phyloP scores from a whole-genome alignment of 2,888 invertebrate genomes.

The Lysandra bellargus region DNA sequence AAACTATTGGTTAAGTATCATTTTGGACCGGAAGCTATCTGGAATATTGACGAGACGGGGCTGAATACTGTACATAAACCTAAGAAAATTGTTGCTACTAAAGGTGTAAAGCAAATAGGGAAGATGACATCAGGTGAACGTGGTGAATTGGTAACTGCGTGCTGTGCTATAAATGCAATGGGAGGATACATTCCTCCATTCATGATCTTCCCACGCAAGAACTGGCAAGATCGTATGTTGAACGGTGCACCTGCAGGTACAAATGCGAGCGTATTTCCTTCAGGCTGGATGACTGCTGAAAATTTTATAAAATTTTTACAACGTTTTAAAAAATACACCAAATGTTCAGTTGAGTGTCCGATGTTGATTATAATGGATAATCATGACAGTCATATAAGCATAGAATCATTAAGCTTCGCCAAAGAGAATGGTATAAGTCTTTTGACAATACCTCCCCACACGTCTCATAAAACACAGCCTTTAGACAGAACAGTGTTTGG shows the following conservation, averaged over 20 bases:
- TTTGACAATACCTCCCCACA: constrained; percentile 54
- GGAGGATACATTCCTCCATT: constrained; percentile 55
- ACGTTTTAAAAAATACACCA: constrained; percentile 44
- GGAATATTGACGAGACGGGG: constrained; percentile 25
- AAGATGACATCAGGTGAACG: constrained; percentile 25
- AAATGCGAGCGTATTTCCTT: constrained; percentile 40
- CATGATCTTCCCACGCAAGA: constrained; percentile 44
- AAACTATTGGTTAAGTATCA: background rate
- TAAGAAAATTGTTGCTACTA: constrained; percentile 23
- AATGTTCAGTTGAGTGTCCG: too few relatives aligned
- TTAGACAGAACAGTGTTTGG: constrained; percentile 45
- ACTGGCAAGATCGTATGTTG: constrained; percentile 49
- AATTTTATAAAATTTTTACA: constrained; percentile 49
- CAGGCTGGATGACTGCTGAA: constrained; percentile 50
- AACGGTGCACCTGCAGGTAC: constrained; percentile 47
- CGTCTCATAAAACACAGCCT: constrained; percentile 42
- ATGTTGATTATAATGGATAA: constrained; percentile 46
- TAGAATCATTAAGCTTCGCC: constrained; percentile 47
- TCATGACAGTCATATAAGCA: constrained; percentile 46
- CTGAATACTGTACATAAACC: constrained; percentile 24
- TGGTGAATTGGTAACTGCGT: constrained; percentile 24
- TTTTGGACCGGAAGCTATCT: constrained; percentile 23
- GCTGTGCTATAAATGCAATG: constrained; percentile 47
- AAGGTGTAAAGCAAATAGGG: constrained; percentile 17
- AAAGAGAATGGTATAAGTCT: constrained; percentile 55